Evolutionary conservation across 2,888 invertebrate species (phyloP), one percentile per base, ranked within the genome.

Genomic region (Dynastes hyllus): DNA sequence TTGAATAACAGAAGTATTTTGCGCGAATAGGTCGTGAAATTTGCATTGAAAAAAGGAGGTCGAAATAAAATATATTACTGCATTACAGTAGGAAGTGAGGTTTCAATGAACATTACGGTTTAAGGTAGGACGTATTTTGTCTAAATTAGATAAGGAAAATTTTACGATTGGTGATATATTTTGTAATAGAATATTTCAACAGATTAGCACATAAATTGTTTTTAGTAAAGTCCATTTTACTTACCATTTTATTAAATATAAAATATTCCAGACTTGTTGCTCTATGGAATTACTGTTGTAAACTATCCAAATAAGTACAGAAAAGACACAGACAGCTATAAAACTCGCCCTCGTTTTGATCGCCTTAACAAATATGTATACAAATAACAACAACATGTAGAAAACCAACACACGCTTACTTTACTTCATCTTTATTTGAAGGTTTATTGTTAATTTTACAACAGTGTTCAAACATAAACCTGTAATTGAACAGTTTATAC

Each of bases 1-100:
- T 37, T 65, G 65, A 65, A 37, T 65, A 37, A 65, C 65, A 65
- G 11, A 65, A 53, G 53, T 16, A 16, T 53, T 53, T 53, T 13
- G 13, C 53, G n/a, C 16, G 53, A 5, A 53, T 53, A 53, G 6
- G 16, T 53, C 53, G 53, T 16, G 16, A 53, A 53, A 53, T 53
- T 53, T 53, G 16, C 53, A 53, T 53, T 53, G n/a, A 53, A n/a
- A 16, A 53, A 53, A 53, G 53, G 53, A 53, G 53, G 53, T 53
- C 53, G 16, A 6, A 11, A 45, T 45, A 53, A 16, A 53, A 16
- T n/a, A 53, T 53, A 16, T 53, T n/a, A 53, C n/a, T 53, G 16
- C 53, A 53, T n/a, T 53, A 53, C 16, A 53, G 13, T 6, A 53
- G 16, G 16, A 53, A 53, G 16, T 53, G n/a, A n/a, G n/a, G n/a